A percentile compares a stretch with the other conserved stretches of the same genome.
Conservation (phyloP, 2,888 invertebrate species). For the Meloe dianella region DNA sequence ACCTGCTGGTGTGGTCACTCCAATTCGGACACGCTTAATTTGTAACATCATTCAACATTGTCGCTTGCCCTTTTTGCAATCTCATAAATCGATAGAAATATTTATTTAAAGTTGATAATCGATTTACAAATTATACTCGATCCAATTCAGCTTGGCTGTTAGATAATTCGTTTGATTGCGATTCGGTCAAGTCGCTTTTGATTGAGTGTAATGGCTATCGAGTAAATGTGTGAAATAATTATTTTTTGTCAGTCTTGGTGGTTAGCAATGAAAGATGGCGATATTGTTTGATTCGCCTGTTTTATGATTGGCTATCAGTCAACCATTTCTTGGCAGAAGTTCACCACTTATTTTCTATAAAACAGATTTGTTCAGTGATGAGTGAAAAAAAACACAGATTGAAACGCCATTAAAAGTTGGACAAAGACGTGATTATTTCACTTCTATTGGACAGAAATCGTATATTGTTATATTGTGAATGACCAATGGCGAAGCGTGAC, state of each 20-base stretch:
- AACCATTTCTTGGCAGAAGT: constrained; percentile 14
- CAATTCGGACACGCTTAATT: constrained; percentile 49
- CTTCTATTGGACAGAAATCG: constrained; percentile 8
- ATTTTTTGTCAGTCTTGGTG: neutral
- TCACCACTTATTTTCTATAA: constrained; percentile 4
- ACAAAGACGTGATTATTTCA: constrained; percentile 11
- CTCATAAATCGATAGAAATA: too few relatives aligned
- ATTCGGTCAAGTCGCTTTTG: constrained; percentile 13
- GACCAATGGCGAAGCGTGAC: constrained; percentile 7
- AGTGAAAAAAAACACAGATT: neutral
- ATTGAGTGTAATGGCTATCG: too few relatives aligned
- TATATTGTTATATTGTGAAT: constrained; percentile 8
- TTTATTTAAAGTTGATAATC: constrained; percentile 48
- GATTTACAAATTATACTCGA: constrained; percentile 45
- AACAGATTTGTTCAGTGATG: constrained; percentile 8
- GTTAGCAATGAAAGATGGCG: constrained; percentile 10
- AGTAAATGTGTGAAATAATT: neutral
- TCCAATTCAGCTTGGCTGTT: constrained; percentile 47
- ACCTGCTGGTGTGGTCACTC: constrained; percentile 48
- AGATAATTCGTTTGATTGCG: neutral
- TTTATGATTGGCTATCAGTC: constrained; percentile 8
- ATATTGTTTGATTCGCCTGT: neutral
- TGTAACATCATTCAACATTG: constrained; percentile 41
- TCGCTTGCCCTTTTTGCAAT: constrained; percentile 49
- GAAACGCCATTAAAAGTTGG: constrained; percentile 11